Evolutionary conservation across 1,140 invertebrate genomes (phyloP).

Genomic region (Achatina immaculata): DNA sequence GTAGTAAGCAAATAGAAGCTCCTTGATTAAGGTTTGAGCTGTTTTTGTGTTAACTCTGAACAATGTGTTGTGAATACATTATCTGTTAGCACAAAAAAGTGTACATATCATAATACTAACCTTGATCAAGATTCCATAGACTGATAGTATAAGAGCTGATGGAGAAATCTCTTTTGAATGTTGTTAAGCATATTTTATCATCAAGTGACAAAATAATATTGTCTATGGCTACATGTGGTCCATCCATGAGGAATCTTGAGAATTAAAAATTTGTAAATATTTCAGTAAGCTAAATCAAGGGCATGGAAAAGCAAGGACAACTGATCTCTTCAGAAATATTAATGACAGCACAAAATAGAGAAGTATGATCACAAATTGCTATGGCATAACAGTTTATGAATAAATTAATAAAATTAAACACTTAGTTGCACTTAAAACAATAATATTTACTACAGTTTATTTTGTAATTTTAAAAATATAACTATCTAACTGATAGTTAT

Average conservation of each 20-base stretch:
- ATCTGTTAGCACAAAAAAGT: background rate
- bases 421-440: background rate
- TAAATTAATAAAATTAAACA: background rate
- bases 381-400: background rate
- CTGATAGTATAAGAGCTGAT: slow-evolving; percentile 22
- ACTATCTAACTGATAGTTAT: no score
- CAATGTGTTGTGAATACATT: no score
- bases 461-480: no score
- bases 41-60: no score
- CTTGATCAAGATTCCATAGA: slow-evolving; percentile 31
- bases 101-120: no score
- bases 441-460: background rate
- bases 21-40: no score
- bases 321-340: background rate
- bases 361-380: background rate
- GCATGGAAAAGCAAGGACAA: no score
- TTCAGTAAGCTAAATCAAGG: no score
- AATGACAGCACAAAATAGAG: background rate
- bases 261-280: background rate
- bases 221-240: background rate
- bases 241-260: slow-evolving; percentile 27
- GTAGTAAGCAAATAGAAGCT: no score
- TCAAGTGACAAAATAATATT: slow-evolving; percentile 13
- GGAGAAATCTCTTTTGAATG: slow-evolving; percentile 5
- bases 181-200: slow-evolving; percentile 26